Evolutionary conservation across 2,113 vertebrate genomes (phyloP).

Genomic region (Protobothrops flavoviridis): DNA sequence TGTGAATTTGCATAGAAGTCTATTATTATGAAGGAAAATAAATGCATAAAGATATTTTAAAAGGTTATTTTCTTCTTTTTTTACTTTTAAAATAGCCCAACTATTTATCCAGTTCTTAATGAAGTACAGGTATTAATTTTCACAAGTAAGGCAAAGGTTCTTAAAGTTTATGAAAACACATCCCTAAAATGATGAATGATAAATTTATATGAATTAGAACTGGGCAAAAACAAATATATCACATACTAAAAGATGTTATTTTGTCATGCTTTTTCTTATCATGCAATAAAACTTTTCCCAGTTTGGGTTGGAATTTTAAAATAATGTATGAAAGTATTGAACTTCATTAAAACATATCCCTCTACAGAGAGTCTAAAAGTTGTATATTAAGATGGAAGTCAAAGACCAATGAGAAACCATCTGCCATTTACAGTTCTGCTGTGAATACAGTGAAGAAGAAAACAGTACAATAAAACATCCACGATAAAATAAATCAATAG

Average conservation of each 20-base stretch:
- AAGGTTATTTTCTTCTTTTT: not conserved
- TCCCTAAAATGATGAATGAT: not conserved
- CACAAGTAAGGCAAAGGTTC: not conserved
- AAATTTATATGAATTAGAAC: not conserved
- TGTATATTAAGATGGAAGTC: not conserved
- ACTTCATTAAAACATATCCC: not conserved
- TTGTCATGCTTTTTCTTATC: not conserved
- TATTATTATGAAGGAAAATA: not conserved
- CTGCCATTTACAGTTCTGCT: not conserved
- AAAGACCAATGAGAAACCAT: not conserved
- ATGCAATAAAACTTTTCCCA: not conserved
- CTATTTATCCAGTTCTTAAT: not conserved
- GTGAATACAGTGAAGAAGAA: not conserved
- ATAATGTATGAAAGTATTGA: not conserved
- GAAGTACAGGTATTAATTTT: slow-evolving; percentile 12
- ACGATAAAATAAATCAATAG: not conserved
- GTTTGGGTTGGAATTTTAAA: not conserved
- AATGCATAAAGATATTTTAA: not conserved
- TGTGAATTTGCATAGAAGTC: not conserved
- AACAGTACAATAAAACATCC: not conserved
- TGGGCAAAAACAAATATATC: not conserved
- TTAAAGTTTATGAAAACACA: not conserved
- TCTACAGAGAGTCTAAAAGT: not conserved
- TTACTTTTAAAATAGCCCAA: not conserved
- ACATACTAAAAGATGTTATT: not conserved